Percentiles rank a stretch among this genome's conserved stretches.
Conservation (phyloP, 2,113 vertebrate genomes). For the Bufo bufo region DNA sequence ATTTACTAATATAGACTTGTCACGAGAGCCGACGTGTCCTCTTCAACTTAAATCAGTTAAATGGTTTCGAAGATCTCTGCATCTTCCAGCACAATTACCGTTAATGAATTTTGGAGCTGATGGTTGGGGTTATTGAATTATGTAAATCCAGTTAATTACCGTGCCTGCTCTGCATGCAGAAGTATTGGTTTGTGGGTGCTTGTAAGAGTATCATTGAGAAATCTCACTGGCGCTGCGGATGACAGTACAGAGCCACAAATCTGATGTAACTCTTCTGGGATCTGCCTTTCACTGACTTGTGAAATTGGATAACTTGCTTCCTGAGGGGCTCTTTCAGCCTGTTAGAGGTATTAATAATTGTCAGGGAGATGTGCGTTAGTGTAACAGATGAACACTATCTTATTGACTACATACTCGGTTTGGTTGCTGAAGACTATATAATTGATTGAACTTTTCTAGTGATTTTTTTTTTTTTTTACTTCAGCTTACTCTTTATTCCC, state of each 20-base stretch:
- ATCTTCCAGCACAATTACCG: not conserved
- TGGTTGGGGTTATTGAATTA: not conserved
- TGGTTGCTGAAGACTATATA: conserved; percentile 11
- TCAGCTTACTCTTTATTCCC: conserved; percentile 11
- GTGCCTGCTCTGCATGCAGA: not conserved
- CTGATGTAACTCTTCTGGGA: conserved; percentile 24
- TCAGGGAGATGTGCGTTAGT: conserved; percentile 46
- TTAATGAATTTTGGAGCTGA: not conserved
- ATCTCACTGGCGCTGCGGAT: not conserved
- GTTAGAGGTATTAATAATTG: conserved; percentile 24
- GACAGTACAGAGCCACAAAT: conserved; percentile 23
- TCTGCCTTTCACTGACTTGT: conserved; percentile 41
- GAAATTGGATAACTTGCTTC: conserved; percentile 44
- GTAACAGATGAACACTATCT: conserved; percentile 48
- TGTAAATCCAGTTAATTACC: not conserved
- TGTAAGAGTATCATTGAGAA: not conserved
- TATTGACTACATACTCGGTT: conserved; percentile 20
- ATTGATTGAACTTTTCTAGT: conserved; percentile 24
- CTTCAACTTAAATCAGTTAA: not conserved
- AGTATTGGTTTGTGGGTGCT: not conserved
- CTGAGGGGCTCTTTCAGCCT: conserved; percentile 29
- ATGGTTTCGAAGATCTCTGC: not conserved
- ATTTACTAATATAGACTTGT: too few relatives aligned
- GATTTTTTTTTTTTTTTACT: conserved; percentile 37
- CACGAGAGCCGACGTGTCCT: too few relatives aligned